A percentile compares a stretch with the other conserved stretches of the same genome.
These are phyloP conservation scores for Sesia apiformis DNA, from an alignment of 2,888 invertebrate species.

Conservation along the genomic window DNA sequence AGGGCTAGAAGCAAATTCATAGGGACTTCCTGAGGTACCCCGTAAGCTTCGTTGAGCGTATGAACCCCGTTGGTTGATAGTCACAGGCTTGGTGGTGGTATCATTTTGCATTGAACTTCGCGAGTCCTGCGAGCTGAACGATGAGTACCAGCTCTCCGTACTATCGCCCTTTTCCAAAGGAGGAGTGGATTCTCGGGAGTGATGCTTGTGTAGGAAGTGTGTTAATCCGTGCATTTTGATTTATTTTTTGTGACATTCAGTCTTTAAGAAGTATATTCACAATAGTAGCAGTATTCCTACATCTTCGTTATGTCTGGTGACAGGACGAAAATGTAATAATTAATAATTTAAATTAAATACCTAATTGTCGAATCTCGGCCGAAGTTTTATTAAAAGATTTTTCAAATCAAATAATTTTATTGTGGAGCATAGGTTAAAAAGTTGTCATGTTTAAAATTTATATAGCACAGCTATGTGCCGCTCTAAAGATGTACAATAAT, in stretches of 20 bases:
- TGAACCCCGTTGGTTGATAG: constrained; percentile 40
- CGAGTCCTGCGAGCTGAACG: constrained; percentile 36
- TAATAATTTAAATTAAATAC: neutral
- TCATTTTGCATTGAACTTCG: constrained; percentile 27
- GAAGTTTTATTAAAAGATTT: neutral
- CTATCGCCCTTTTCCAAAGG: constrained; percentile 54
- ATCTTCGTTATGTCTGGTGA: neutral
- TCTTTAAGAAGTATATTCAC: constrained; percentile 4
- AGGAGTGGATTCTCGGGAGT: constrained; percentile 42
- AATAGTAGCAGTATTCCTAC: neutral
- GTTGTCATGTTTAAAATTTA: too few species aligned
- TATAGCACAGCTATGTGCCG: too few species aligned
- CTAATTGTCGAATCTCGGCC: neutral
- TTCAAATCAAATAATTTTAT: too few species aligned
- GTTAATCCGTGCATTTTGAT: constrained; percentile 64
- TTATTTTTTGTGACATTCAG: constrained; percentile 2
- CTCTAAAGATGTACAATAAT: too few species aligned
- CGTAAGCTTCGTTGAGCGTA: constrained; percentile 40
- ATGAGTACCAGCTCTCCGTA: constrained; percentile 61
- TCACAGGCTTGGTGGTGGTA: constrained; percentile 27
- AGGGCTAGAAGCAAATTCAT: constrained; percentile 55
- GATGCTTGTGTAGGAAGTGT: constrained; percentile 52
- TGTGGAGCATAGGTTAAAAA: too few species aligned
- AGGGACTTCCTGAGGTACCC: constrained; percentile 35
- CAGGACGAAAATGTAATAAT: too few species aligned